Evolutionary conservation across 1,140 invertebrate species (phyloP), one percentile per base, ranked within the genome.

Genomic region (Aphaenogaster rudis): DNA sequence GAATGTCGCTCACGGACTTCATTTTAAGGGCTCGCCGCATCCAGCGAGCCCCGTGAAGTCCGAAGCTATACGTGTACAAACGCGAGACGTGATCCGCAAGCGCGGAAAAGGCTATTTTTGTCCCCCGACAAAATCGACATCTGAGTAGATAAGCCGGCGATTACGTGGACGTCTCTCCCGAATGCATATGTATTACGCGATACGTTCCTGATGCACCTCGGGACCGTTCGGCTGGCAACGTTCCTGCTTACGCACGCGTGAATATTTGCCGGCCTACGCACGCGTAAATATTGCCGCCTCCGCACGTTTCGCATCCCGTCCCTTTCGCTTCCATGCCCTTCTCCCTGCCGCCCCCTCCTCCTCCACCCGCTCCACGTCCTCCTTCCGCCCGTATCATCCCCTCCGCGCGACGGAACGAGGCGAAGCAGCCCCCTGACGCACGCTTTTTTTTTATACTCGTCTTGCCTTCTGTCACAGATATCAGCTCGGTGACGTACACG

Each of bases 401-500:
- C 45, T 28, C 45, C 9, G 50, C 64, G 36, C 88, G 82, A 80
- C 81, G 63, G 86, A 42, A 57, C 78, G 67, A 50, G n/a, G 42
- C 33, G 66, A 66, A 72, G 50, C 79, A 77, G 33, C 76, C 78
- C 45, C 50, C 80, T 88, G 50, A 80, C 78, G 74, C 9, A 57
- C 66, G 50, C 59, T 59, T 77, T 71, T 88, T 33, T 88, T 39
- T 21, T 4, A 3, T 28, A 48, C 39, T 21, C n/a, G 28, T 77
- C 84, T 45, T 88, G 36, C 72, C 72, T 87, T 90, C 86, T 48
- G 28, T 71, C 67, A 72, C 92, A 95, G 95, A 95, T 91, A 93
- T 93, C 80, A 95, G 94, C 89, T 94, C 94, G 86, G 93, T 92
- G 87, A 93, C 93, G 79, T 94, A 92, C 87, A 95, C 95, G 61